Conservation (phyloP, 2,797 vertebrate genomes). For the Thripadectes ignobilis region DNA sequence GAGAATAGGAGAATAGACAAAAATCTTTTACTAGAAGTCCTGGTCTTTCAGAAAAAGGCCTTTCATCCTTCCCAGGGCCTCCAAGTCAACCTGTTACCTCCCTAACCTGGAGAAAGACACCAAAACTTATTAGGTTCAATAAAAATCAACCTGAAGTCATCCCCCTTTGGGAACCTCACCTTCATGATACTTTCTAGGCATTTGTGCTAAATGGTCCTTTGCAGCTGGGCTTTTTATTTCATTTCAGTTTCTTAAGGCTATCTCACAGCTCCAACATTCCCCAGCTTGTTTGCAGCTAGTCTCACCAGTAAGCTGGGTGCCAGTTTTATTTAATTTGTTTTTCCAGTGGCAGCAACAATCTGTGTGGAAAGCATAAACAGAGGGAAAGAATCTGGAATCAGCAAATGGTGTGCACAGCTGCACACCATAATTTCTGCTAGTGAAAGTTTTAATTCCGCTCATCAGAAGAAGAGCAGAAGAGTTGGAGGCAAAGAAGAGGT, state of each 20-base stretch:
- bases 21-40: background rate
- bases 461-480: conserved; percentile 51
- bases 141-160: background rate
- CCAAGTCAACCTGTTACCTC: background rate
- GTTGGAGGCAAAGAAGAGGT: conserved; percentile 49
- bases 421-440: conserved; percentile 57
- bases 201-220: conserved; percentile 7
- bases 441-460: conserved; percentile 63
- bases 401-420: conserved; percentile 67
- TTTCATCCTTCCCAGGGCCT: background rate
- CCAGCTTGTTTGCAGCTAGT: conserved; percentile 46
- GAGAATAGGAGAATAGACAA: background rate
- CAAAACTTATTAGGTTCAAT: background rate
- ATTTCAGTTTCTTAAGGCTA: conserved; percentile 37
- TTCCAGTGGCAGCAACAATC: conserved; percentile 70
- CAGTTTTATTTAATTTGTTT: conserved; percentile 66
- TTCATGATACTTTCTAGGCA: conserved; percentile 53
- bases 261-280: conserved; percentile 28
- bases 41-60: background rate
- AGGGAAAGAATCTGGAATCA: conserved; percentile 47
- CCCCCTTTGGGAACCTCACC: conserved; percentile 6
- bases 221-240: conserved; percentile 49
- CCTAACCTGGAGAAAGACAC: background rate
- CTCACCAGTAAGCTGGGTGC: conserved; percentile 32
- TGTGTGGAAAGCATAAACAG: conserved; percentile 58